A percentile compares a stretch with the other conserved stretches of the same genome.
Conservation (phyloP, 2,888 invertebrate genomes). For the Rhyacophila evoluta region DNA sequence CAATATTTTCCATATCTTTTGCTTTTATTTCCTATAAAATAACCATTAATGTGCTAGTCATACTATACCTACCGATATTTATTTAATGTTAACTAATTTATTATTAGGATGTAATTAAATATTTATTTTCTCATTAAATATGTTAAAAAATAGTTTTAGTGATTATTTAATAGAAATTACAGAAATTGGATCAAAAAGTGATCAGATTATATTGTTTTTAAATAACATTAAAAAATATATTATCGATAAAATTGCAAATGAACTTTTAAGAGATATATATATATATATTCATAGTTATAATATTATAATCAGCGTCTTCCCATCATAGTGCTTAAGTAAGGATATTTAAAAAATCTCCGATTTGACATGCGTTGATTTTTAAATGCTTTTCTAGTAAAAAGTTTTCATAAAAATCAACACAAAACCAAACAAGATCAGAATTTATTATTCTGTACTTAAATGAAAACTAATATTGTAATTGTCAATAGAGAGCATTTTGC, state of each 20-base stretch:
- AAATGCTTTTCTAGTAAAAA: constrained; percentile 1
- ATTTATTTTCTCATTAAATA: background rate
- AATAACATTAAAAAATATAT: no score
- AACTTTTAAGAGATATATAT: no score
- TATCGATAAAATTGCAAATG: no score
- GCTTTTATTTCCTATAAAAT: background rate
- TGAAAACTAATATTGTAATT: no score
- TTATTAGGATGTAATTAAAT: background rate
- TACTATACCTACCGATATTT: background rate
- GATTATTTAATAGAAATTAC: no score
- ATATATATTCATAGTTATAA: background rate
- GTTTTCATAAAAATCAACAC: background rate
- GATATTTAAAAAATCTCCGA: background rate
- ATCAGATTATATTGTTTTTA: no score
- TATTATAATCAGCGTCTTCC: constrained; percentile 2
- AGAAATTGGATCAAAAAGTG: no score
- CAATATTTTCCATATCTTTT: background rate
- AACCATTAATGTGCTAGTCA: constrained; percentile 2
- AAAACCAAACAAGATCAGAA: background rate
- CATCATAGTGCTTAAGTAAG: background rate
- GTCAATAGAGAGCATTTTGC: no score
- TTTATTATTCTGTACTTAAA: no score
- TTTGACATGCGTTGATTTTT: background rate
- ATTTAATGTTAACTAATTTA: background rate
- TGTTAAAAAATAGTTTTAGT: no score